Evolutionary conservation across 2,888 invertebrate species (phyloP).

Genomic region (Nymphalis urticae): DNA sequence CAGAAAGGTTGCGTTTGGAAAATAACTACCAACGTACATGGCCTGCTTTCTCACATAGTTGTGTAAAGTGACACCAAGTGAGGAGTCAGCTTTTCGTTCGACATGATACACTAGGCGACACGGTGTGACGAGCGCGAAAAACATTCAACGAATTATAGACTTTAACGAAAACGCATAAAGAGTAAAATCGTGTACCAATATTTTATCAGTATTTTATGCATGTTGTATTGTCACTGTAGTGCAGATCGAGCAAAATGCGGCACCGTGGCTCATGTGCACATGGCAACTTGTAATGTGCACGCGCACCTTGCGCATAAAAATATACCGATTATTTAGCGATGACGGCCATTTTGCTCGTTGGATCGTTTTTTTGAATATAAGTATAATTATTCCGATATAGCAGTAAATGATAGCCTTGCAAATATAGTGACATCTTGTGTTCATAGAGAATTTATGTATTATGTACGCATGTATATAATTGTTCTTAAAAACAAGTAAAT

Average conservation of each 20-base stretch:
- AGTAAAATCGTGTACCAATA: constrained; percentile 17
- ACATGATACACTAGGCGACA: constrained; percentile 24
- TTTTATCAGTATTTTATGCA: constrained; percentile 11
- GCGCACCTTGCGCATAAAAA: constrained; percentile 48
- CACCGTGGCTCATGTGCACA: constrained; percentile 36
- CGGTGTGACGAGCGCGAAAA: not conserved
- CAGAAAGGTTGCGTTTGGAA: constrained; percentile 17
- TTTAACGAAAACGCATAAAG: not conserved
- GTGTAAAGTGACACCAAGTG: constrained; percentile 62
- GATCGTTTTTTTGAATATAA: constrained; percentile 24
- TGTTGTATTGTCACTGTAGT: constrained; percentile 38
- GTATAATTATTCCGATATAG: constrained; percentile 16
- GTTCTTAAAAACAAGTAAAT: not conserved
- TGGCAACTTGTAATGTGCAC: constrained; percentile 38
- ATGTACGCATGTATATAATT: not conserved
- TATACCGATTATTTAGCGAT: constrained; percentile 34
- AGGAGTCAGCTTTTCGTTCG: constrained; percentile 53
- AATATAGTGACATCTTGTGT: not conserved
- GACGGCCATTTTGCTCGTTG: constrained; percentile 16
- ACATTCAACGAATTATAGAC: constrained; percentile 27
- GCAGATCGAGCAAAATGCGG: constrained; percentile 54
- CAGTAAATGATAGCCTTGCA: constrained; percentile 4
- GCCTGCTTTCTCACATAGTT: constrained; percentile 45
- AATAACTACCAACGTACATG: constrained; percentile 36
- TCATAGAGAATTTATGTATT: not conserved